Evolutionary conservation across 2,888 invertebrate species (phyloP).

Genomic region (Julus scanicus): DNA sequence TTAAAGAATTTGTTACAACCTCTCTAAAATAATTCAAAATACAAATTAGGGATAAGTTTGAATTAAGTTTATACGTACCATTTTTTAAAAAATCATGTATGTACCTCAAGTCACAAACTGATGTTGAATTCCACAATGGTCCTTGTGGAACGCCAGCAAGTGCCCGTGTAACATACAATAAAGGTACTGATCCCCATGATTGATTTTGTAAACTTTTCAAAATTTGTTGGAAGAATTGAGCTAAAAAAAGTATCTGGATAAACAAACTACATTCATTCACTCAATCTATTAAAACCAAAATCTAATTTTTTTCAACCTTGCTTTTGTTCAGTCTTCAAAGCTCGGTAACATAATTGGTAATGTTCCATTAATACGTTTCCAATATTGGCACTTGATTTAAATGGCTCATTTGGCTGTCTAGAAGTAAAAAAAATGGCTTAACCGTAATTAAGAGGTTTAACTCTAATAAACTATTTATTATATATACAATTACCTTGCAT

Average conservation of each 20-base stretch:
- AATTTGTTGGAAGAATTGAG: neutral
- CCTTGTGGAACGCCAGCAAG: slow-evolving; percentile 19
- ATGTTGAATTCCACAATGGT: slow-evolving; percentile 49
- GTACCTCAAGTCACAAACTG: slow-evolving; percentile 44
- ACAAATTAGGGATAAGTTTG: neutral
- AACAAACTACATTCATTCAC: neutral
- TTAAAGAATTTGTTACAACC: neutral
- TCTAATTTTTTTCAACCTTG: neutral
- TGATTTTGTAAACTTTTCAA: slow-evolving; percentile 1
- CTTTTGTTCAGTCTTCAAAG: slow-evolving; percentile 18
- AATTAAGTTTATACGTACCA: neutral
- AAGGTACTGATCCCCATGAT: slow-evolving; percentile 54
- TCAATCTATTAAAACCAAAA: neutral
- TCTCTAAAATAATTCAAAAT: slow-evolving; percentile 47
- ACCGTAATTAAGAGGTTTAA: neutral
- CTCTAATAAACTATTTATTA: neutral
- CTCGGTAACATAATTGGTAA: slow-evolving; percentile 30
- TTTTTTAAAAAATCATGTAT: neutral
- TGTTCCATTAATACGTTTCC: slow-evolving; percentile 1
- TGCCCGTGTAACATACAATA: slow-evolving; percentile 40
- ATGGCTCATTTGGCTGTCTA: neutral
- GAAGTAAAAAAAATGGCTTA: neutral
- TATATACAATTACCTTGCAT: slow-evolving; percentile 35
- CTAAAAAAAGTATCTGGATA: neutral
- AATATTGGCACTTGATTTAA: neutral